phyloP scores from a whole-genome alignment of 2,113 vertebrate genomes.

The Natator depressus region DNA sequence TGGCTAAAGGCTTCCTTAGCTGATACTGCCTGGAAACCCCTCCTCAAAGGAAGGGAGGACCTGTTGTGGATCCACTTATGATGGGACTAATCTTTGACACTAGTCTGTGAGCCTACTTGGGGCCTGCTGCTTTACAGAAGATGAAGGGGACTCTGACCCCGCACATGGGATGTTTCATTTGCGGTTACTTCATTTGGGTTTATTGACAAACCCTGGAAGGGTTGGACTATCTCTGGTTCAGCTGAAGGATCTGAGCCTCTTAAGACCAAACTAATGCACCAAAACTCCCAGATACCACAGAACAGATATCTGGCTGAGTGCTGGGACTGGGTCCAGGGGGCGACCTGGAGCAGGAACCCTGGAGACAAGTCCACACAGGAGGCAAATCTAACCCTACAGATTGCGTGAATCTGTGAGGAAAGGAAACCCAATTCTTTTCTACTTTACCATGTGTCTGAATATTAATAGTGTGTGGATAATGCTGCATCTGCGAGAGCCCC shows the following conservation, averaged over 20 bases:
- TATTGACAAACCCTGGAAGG: not conserved
- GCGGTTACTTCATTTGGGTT: not conserved
- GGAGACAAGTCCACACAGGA: slow-evolving; percentile 47
- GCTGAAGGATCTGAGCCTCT: not conserved
- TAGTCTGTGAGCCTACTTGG: not conserved
- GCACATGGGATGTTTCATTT: not conserved
- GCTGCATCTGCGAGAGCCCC: not conserved
- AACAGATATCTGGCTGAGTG: not conserved
- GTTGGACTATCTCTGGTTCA: not conserved
- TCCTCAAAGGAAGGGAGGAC: too few species aligned
- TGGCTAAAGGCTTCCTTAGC: not conserved
- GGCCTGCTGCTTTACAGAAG: not conserved
- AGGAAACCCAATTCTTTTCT: slow-evolving; percentile 51
- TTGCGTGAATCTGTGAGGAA: not conserved
- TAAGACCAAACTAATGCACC: not conserved
- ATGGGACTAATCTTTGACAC: not conserved
- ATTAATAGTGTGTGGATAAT: not conserved
- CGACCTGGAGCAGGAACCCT: not conserved
- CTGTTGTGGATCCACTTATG: not conserved
- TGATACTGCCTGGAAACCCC: not conserved
- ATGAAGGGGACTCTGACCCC: not conserved
- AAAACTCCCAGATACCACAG: not conserved
- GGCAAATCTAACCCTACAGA: slow-evolving; percentile 47
- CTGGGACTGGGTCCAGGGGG: not conserved
- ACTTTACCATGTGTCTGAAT: slow-evolving; percentile 9